These are phyloP conservation scores for Eupithecia vulgata DNA, from an alignment of 2,888 invertebrate species.

Conservation along the genomic window DNA sequence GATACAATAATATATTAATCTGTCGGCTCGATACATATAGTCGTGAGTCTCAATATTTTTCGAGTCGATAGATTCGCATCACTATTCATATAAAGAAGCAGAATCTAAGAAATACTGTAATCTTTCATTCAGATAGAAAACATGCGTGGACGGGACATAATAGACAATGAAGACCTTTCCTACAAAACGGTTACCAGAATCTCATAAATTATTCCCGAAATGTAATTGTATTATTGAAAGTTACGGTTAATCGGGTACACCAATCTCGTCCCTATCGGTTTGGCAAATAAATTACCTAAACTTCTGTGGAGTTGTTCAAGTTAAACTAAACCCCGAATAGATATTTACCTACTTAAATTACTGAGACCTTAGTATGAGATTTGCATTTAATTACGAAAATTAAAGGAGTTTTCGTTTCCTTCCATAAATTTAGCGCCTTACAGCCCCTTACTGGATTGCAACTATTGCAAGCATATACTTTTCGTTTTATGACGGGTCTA, in stretches of 20 bases:
- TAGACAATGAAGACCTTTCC: neutral
- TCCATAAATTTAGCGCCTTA: neutral
- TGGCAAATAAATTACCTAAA: conserved; percentile 31
- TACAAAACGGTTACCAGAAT: neutral
- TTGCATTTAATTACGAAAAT: neutral
- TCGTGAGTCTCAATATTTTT: too few species aligned
- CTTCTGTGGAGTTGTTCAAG: conserved; percentile 4
- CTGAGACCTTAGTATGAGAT: neutral
- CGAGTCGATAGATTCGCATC: too few species aligned
- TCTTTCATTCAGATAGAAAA: too few species aligned
- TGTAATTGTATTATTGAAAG: conserved; percentile 17
- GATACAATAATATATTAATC: too few species aligned
- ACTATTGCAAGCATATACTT: neutral
- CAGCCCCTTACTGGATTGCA: neutral
- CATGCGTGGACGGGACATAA: too few species aligned
- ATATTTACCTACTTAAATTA: neutral
- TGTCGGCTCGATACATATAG: too few species aligned
- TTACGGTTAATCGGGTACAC: conserved; percentile 14
- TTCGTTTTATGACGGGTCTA: neutral
- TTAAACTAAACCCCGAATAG: conserved; percentile 1
- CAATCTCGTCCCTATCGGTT: conserved; percentile 25
- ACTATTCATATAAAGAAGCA: too few species aligned
- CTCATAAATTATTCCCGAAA: conserved; percentile 2
- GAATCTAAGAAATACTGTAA: too few species aligned
- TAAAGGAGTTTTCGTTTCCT: neutral